Evolutionary conservation across 2,888 invertebrate genomes (phyloP).

Genomic region (Cyaniris semiargus): DNA sequence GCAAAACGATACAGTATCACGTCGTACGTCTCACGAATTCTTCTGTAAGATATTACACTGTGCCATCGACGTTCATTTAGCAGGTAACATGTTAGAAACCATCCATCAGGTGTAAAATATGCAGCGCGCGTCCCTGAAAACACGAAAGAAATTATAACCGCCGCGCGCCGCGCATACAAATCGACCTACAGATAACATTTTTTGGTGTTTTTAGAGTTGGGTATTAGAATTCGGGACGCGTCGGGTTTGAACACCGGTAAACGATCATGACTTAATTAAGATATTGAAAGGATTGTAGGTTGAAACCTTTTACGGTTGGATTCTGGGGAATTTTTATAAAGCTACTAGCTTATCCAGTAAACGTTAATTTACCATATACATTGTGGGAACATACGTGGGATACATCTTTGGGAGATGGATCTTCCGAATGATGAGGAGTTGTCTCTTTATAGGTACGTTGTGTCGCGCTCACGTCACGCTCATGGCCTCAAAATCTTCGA

Average conservation of each 20-base stretch:
- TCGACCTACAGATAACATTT: slow-evolving; percentile 20
- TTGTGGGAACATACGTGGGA: too few species aligned
- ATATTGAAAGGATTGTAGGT: not conserved
- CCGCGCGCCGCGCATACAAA: slow-evolving; percentile 31
- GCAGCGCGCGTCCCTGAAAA: slow-evolving; percentile 49
- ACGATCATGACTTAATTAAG: slow-evolving; percentile 3
- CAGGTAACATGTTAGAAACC: slow-evolving; percentile 15
- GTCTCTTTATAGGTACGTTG: too few species aligned
- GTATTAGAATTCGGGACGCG: not conserved
- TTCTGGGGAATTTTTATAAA: not conserved
- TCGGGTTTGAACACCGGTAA: not conserved
- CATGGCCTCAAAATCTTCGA: too few species aligned
- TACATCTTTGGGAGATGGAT: too few species aligned
- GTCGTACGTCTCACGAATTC: too few species aligned
- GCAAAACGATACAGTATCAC: too few species aligned
- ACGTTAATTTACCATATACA: too few species aligned
- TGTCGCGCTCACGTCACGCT: too few species aligned
- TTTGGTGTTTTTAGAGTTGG: slow-evolving; percentile 18
- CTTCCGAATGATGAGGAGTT: too few species aligned
- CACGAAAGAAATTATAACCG: slow-evolving; percentile 48
- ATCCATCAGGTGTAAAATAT: slow-evolving; percentile 49
- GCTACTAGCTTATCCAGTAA: not conserved
- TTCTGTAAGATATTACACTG: not conserved
- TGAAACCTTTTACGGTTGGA: not conserved
- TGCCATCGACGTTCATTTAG: not conserved